phyloP scores from a whole-genome alignment of 2,888 invertebrate species.

The Microctonus aethiopoides region DNA sequence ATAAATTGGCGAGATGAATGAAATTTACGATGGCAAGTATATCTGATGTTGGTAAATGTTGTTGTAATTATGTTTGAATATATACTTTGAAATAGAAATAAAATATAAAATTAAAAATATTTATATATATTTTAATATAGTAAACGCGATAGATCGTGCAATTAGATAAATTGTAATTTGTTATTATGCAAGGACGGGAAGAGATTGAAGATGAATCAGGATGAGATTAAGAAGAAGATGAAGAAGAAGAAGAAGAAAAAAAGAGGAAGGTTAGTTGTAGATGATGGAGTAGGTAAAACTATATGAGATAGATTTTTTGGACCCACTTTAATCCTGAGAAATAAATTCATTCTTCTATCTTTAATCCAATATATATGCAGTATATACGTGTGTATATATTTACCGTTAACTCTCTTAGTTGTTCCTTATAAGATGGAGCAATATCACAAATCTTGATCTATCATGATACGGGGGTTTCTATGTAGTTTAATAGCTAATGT shows the following conservation, averaged over 20 bases:
- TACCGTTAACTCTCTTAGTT: conserved; percentile 5
- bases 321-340: conserved; percentile 8
- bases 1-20: not conserved
- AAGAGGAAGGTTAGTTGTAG: not conserved
- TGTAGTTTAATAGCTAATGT: not conserved
- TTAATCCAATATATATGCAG: not conserved
- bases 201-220: no score
- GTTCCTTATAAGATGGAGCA: conserved; percentile 16
- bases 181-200: not conserved
- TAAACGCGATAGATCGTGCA: not conserved
- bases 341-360: conserved; percentile 16
- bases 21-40: conserved; percentile 7
- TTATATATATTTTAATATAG: no score
- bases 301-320: conserved; percentile 8
- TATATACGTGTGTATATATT: no score
- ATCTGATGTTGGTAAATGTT: conserved; percentile 7
- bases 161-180: not conserved
- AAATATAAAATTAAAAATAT: not conserved
- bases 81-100: not conserved
- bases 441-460: conserved; percentile 12
- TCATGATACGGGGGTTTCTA: conserved; percentile 2
- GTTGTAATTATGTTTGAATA: not conserved
- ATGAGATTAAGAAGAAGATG: no score
- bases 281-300: not conserved
- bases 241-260: not conserved